These are phyloP conservation scores for Drosophila nigrodunni DNA, from an alignment of 1,140 invertebrate species.

Conservation along the genomic window DNA sequence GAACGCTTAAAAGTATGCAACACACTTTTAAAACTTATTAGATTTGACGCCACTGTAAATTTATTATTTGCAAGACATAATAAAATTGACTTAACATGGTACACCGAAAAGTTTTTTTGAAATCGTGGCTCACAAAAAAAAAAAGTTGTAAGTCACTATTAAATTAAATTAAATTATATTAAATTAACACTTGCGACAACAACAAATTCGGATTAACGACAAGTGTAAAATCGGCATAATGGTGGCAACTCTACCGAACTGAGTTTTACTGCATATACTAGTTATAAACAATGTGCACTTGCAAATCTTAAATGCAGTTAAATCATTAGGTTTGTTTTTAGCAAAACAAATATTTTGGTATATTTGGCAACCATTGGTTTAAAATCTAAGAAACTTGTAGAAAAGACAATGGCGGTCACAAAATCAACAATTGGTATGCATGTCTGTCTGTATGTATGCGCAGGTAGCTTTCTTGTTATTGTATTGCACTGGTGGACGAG, in stretches of 20 bases:
- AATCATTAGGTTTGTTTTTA: not conserved
- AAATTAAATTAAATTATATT: no score
- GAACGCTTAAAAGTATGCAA: constrained; percentile 3
- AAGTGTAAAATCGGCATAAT: not conserved
- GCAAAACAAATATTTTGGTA: constrained; percentile 3
- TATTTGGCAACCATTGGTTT: not conserved
- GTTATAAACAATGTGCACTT: constrained; percentile 18
- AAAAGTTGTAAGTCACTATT: no score
- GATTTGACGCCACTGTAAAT: not conserved
- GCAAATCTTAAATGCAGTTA: constrained; percentile 7
- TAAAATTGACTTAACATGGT: no score
- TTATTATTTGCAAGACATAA: not conserved
- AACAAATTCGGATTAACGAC: not conserved
- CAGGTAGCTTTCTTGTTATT: not conserved
- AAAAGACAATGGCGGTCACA: constrained; percentile 23
- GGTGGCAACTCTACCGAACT: constrained; percentile 13
- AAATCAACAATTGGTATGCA: constrained; percentile 5
- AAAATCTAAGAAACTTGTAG: not conserved
- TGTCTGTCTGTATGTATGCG: not conserved
- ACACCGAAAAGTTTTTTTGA: not conserved
- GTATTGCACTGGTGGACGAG: constrained; percentile 11
- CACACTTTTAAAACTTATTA: not conserved
- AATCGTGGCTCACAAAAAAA: no score
- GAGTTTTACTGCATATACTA: constrained; percentile 14
- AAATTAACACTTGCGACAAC: not conserved